Evolutionary conservation across 2,113 vertebrate genomes (phyloP), one percentile per base, ranked within the genome.

Genomic region (Charina bottae): DNA sequence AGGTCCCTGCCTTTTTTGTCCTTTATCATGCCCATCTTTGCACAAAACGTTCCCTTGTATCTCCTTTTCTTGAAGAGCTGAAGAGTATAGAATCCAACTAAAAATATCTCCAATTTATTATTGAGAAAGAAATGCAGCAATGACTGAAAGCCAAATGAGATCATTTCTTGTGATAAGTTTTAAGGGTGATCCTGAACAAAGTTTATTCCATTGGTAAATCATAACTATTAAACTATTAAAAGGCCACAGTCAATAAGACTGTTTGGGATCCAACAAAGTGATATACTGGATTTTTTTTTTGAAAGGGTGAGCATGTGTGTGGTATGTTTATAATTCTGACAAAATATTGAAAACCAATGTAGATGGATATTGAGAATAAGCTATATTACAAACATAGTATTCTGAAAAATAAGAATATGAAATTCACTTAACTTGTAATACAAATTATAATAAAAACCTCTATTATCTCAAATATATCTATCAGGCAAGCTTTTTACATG

Each of bases 51-150:
- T n/a, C n/a, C n/a, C n/a, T n/a, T n/a, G n/a, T n/a, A n/a, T n/a
- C n/a, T n/a, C n/a, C n/a, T n/a, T n/a, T n/a, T n/a, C n/a, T n/a
- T n/a, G n/a, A n/a, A n/a, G n/a, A n/a, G n/a, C n/a, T n/a, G n/a
- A 72, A 33, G 15, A 19, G 6, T 19, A 78, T 19, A 33, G 13
- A 13, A 72, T 72, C 6, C n/a, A 78, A 8, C 68, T 19, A 78
- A 37, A 37, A 78, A 19, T 37, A 72, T 37, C 6, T 72, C 6
- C n/a, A 72, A 94, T 5, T 64, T 83, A 56, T 90, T 33, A 8
- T 54, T 54, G 49, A 89, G 59, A 87, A 94, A 92, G 42, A 94
- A 83, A 58, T 68, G 23, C 92, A 95, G 55, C 9, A 78, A 83
- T 64, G 46, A 93, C 95, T 87, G 33, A 0, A 42, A 49, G 0